phyloP scores from a whole-genome alignment of 2,888 invertebrate genomes.

The Ophioninae sp. region DNA sequence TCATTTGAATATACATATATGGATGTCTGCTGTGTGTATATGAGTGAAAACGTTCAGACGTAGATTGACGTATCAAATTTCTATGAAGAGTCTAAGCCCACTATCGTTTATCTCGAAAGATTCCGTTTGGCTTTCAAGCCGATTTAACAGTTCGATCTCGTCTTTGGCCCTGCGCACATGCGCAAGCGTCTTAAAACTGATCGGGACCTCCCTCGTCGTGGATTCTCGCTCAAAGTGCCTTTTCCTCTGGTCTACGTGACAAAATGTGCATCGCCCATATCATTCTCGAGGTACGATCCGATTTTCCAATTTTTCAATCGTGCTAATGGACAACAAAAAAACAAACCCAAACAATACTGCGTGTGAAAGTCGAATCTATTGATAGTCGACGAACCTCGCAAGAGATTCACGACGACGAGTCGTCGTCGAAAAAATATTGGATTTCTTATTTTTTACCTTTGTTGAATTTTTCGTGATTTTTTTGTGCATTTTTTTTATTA shows the following conservation, averaged over 20 bases:
- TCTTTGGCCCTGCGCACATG: constrained; percentile 32
- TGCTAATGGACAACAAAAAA: background rate
- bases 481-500: too few species aligned
- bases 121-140: constrained; percentile 24
- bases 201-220: background rate
- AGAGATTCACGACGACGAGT: constrained; percentile 47
- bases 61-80: background rate
- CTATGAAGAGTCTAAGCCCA: background rate
- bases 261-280: constrained; percentile 70
- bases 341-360: too few species aligned
- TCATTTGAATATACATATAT: background rate
- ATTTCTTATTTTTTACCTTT: too few species aligned
- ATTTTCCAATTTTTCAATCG: background rate
- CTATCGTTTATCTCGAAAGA: constrained; percentile 6
- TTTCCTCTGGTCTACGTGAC: constrained; percentile 36
- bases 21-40: too few species aligned
- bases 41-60: background rate
- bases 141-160: constrained; percentile 47
- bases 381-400: too few species aligned
- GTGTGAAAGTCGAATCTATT: too few species aligned
- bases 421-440: too few species aligned
- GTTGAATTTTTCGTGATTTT: too few species aligned
- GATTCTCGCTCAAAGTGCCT: constrained; percentile 16
- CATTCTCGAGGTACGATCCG: constrained; percentile 67
- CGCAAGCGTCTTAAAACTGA: background rate